Conservation (phyloP, 1,140 invertebrate species). For the Lutraria rhynchaena region DNA sequence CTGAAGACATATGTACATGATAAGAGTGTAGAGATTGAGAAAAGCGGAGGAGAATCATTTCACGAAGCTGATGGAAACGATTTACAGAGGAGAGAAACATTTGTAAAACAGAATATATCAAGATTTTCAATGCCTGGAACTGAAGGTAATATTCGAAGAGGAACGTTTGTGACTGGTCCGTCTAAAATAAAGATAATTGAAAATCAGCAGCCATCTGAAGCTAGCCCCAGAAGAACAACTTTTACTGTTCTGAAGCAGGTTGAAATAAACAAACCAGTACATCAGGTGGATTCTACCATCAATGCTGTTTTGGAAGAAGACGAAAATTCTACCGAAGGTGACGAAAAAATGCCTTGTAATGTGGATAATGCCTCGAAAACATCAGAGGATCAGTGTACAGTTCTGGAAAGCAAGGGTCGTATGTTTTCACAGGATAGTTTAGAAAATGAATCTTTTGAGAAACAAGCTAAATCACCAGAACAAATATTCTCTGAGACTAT, state of each 20-base stretch:
- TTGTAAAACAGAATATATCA: slow-evolving; percentile 31
- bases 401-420: neutral
- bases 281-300: neutral
- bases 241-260: slow-evolving; percentile 44
- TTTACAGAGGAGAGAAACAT: slow-evolving; percentile 33
- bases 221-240: slow-evolving; percentile 55
- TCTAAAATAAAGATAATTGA: slow-evolving; percentile 43
- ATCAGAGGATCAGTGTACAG: neutral
- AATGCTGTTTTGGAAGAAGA: slow-evolving; percentile 20
- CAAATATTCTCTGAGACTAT: slow-evolving; percentile 58
- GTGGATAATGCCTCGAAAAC: slow-evolving; percentile 6
- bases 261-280: neutral
- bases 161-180: slow-evolving; percentile 44
- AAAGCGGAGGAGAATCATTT: slow-evolving; percentile 1
- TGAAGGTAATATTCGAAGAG: slow-evolving; percentile 41
- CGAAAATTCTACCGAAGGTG: neutral
- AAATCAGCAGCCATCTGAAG: slow-evolving; percentile 39
- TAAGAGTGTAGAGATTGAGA: slow-evolving; percentile 50
- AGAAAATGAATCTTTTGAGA: slow-evolving; percentile 55
- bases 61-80: neutral
- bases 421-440: slow-evolving; percentile 35
- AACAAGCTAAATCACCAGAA: slow-evolving; percentile 62
- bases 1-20: slow-evolving; percentile 64
- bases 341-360: neutral
- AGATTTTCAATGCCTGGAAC: slow-evolving; percentile 41